Base-by-base conservation (phyloP, 92 coral and sea anemone species). In the Micromussa lordhowensis region DNA sequence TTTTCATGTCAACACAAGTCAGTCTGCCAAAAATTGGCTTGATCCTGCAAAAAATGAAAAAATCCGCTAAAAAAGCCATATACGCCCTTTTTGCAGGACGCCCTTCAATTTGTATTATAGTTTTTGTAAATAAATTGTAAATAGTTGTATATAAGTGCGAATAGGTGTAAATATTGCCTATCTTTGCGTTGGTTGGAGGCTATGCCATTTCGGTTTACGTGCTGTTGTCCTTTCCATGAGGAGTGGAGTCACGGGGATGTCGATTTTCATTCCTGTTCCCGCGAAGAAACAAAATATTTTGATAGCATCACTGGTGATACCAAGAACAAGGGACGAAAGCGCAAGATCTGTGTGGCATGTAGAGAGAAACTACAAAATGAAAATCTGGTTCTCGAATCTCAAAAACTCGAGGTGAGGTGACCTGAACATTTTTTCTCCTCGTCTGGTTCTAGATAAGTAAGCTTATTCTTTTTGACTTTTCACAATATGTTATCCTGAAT, bases 121-220 rank as follows among this genome's bases (percentile, higher is more conserved):
- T 10, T 10, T 48, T 48, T 48, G 79, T 75, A 36, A 5, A 75
- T 75, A 18, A 35, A 75, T 36, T 35, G 79, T 75, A 75, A 35
- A 75, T 75, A 75, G 15, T 75, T 75, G 79, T 75, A 75, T 31
- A 35, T 71, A 70, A 48, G 75, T 29, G 32, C 13, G 38, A 32
- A 34, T 28, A 71, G 34, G 48, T 71, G 77, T 35, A 71, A 71
- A 71, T 71, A 34, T 70, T 70, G n/a, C 30, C 30, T 35, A 28
- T 21, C 32, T 28, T 70, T 5, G 44, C 22, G 17, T 32, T 26
- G 28, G 71, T 19, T 26, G 77, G 16, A 12, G 44, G 48, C 16
- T 16, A 71, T 71, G 77, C 77, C 29, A 1, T 71, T 71, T 1
- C 3, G 17, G 22, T 15, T 38, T 15, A 17, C 5, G 18, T 71